Evolutionary conservation across 1,140 invertebrate genomes (phyloP).

Genomic region (Cephus cinctus): DNA sequence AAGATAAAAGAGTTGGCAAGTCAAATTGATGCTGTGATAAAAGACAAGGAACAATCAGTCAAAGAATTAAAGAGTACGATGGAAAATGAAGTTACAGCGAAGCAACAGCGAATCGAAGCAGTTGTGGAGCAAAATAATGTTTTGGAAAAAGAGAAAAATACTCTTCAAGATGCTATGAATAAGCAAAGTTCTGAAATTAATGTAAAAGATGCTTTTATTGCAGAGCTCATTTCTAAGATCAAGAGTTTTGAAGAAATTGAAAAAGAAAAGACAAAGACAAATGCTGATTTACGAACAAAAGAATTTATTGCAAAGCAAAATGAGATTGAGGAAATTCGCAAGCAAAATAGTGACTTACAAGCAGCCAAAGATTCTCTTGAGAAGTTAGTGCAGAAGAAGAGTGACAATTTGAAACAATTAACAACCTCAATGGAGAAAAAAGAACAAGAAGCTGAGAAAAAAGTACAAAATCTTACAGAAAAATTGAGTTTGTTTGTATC

Average conservation of each 20-base stretch:
- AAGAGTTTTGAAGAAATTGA: constrained; percentile 4
- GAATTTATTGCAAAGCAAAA: constrained; percentile 23
- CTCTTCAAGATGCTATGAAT: constrained; percentile 13
- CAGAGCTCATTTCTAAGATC: background rate
- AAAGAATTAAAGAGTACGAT: constrained; percentile 17
- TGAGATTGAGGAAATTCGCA: constrained; percentile 21
- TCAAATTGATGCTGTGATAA: constrained; percentile 12
- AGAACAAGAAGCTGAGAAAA: constrained; percentile 36
- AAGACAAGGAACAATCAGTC: constrained; percentile 10
- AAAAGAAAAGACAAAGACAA: constrained; percentile 15
- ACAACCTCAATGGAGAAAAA: constrained; percentile 28
- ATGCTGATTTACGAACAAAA: constrained; percentile 23
- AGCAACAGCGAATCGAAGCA: constrained; percentile 16
- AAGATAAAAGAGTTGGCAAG: too few relatives aligned
- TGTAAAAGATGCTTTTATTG: background rate
- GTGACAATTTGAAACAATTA: constrained; percentile 29
- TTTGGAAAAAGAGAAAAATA: constrained; percentile 19
- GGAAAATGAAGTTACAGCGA: constrained; percentile 16
- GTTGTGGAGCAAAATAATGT: constrained; percentile 23
- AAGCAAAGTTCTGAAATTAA: constrained; percentile 22
- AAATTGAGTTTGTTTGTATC: constrained; percentile 36
- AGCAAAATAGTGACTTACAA: constrained; percentile 27
- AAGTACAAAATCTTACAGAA: constrained; percentile 32
- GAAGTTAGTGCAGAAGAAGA: constrained; percentile 29
- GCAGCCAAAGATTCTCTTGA: constrained; percentile 25